These are phyloP conservation scores for Butorides virescens DNA, from an alignment of 2,113 vertebrate species.

Conservation along the genomic window DNA sequence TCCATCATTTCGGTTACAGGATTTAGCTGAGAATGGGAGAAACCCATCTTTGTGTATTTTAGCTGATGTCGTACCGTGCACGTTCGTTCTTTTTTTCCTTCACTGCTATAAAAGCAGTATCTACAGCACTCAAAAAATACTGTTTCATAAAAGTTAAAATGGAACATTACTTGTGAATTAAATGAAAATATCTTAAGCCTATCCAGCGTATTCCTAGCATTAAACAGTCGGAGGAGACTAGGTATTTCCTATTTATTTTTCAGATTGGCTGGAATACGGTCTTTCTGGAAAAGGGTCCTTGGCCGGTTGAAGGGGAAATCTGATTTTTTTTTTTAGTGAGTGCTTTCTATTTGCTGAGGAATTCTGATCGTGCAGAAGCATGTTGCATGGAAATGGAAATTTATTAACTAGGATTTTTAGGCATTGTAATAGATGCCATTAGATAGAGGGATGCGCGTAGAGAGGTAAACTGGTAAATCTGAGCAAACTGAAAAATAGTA, in stretches of 20 bases:
- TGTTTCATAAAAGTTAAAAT: background rate
- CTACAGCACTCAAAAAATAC: background rate
- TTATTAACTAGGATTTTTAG: constrained; percentile 63
- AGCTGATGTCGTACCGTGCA: background rate
- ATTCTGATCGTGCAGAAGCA: constrained; percentile 18
- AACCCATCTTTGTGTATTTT: background rate
- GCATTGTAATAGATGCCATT: constrained; percentile 64
- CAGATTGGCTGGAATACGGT: constrained; percentile 37
- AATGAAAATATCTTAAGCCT: constrained; percentile 13
- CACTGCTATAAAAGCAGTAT: background rate
- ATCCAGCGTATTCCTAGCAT: background rate
- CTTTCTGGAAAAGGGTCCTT: constrained; percentile 36
- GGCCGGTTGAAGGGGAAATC: constrained; percentile 31
- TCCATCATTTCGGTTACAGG: background rate
- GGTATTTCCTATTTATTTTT: constrained; percentile 65
- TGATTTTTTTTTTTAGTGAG: background rate
- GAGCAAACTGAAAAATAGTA: constrained; percentile 72
- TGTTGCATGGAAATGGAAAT: constrained; percentile 52
- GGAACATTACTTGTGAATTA: background rate
- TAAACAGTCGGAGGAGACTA: constrained; percentile 7
- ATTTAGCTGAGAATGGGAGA: background rate
- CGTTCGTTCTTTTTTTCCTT: background rate
- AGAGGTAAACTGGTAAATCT: constrained; percentile 61
- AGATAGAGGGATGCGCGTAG: constrained; percentile 16
- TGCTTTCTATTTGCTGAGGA: constrained; percentile 45